Evolutionary conservation across 35 echinoderm and acorn worm genomes (phyloP).

Genomic region (Eucidaris tribuloides): DNA sequence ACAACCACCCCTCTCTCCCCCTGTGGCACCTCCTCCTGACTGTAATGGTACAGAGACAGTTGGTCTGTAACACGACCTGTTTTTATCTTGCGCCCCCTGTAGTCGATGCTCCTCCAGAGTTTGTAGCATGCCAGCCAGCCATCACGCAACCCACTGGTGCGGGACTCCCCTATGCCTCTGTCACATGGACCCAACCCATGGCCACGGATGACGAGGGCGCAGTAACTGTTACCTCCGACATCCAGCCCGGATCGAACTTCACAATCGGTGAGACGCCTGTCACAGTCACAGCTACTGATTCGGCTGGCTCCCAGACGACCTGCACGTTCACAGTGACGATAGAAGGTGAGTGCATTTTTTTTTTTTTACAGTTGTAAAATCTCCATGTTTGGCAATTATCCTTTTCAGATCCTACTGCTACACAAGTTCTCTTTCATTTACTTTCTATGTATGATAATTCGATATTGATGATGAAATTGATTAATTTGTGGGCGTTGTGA

Average conservation of each 20-base stretch:
- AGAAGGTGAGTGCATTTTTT: neutral
- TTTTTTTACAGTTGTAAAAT: neutral
- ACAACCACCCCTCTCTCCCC: no score
- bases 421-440: neutral
- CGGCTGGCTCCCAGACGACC: neutral
- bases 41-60: neutral
- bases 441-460: neutral
- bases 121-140: neutral
- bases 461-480: neutral
- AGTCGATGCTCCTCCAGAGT: slow-evolving; percentile 25
- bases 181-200: neutral
- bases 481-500: neutral
- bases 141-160: neutral
- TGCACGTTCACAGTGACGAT: slow-evolving; percentile 17
- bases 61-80: no score
- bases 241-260: neutral
- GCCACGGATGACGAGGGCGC: slow-evolving; percentile 24
- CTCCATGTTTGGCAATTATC: neutral
- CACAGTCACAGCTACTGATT: slow-evolving; percentile 21
- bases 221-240: neutral
- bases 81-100: no score
- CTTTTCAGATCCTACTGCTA: neutral
- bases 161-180: neutral
- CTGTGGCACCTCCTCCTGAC: neutral
- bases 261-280: slow-evolving; percentile 2